Evolutionary conservation across 1,140 invertebrate species (phyloP).

Genomic region (Phortica variegata): DNA sequence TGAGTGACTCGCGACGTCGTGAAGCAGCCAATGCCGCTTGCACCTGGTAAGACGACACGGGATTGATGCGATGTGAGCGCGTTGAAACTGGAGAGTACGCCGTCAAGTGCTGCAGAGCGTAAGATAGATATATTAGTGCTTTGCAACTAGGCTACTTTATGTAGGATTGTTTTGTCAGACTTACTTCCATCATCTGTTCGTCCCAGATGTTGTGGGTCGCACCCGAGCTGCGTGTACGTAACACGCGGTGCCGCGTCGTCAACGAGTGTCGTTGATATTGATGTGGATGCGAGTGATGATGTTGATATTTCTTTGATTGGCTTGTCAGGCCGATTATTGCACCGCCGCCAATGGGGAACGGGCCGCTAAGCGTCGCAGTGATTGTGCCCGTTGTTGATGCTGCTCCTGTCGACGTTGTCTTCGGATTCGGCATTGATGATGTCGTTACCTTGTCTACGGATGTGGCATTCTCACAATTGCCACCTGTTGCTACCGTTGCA

Average conservation of each 20-base stretch:
- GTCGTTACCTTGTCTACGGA: neutral
- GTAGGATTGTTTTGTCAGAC: too few species aligned
- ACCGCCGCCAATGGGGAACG: constrained; percentile 8
- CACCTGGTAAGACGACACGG: constrained; percentile 53
- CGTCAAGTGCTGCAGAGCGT: constrained; percentile 61
- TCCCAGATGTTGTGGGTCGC: constrained; percentile 56
- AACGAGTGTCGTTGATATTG: constrained; percentile 48
- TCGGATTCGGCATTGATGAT: neutral
- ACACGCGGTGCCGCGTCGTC: constrained; percentile 47
- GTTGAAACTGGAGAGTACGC: constrained; percentile 63
- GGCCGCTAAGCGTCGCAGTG: constrained; percentile 20
- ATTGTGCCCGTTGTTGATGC: constrained; percentile 10
- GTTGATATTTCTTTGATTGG: constrained; percentile 33
- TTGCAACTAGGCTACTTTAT: too few species aligned
- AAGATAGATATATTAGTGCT: too few species aligned
- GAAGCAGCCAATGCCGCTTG: constrained; percentile 52
- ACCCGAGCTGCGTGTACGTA: constrained; percentile 50
- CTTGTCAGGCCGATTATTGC: constrained; percentile 32
- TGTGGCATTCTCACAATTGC: constrained; percentile 13
- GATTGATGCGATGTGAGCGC: constrained; percentile 60
- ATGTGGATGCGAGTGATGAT: constrained; percentile 1
- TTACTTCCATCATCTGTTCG: constrained; percentile 60
- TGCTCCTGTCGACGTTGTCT: constrained; percentile 8
- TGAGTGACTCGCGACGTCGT: constrained; percentile 65
- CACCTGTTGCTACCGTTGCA: constrained; percentile 7